These are phyloP conservation scores for Micropoecilia bifurca DNA, from an alignment of 2,797 vertebrate species.

Conservation along the genomic window DNA sequence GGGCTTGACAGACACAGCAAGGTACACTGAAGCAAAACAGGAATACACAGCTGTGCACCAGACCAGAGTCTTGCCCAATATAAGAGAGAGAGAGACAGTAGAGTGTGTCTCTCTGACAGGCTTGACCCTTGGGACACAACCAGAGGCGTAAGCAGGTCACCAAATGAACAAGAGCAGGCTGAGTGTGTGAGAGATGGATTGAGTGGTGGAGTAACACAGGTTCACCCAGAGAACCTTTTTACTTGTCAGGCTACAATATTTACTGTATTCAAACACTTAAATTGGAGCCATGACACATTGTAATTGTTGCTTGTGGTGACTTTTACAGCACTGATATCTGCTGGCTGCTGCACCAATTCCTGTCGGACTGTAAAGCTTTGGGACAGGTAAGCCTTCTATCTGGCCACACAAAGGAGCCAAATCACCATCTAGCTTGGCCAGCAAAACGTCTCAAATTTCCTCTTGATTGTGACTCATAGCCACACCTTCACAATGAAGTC, in stretches of 20 bases:
- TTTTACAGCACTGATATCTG: slow-evolving; percentile 72
- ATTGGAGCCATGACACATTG: neutral
- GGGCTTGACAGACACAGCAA: slow-evolving; percentile 28
- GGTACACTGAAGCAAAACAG: slow-evolving; percentile 50
- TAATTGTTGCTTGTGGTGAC: slow-evolving; percentile 22
- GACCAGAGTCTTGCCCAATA: neutral
- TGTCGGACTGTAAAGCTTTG: slow-evolving; percentile 72
- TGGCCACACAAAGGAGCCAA: too few species aligned
- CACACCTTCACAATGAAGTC: too few species aligned
- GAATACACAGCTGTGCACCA: neutral
- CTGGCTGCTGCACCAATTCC: slow-evolving; percentile 74
- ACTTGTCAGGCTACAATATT: slow-evolving; percentile 37
- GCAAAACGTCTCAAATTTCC: too few species aligned
- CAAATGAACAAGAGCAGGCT: slow-evolving; percentile 27
- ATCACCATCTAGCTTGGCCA: too few species aligned
- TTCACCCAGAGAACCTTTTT: slow-evolving; percentile 16
- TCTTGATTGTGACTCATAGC: too few species aligned
- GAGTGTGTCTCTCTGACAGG: slow-evolving; percentile 22
- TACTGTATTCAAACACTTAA: neutral
- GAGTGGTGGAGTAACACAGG: neutral
- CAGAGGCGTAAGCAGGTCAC: slow-evolving; percentile 57
- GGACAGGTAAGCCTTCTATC: slow-evolving; percentile 67
- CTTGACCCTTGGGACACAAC: slow-evolving; percentile 49
- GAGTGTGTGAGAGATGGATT: slow-evolving; percentile 2
- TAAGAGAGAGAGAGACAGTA: neutral